Percentiles rank a stretch among this genome's conserved stretches.
Evolutionary conservation across 2,888 invertebrate genomes (phyloP).

Genomic region (Lagria hirta): DNA sequence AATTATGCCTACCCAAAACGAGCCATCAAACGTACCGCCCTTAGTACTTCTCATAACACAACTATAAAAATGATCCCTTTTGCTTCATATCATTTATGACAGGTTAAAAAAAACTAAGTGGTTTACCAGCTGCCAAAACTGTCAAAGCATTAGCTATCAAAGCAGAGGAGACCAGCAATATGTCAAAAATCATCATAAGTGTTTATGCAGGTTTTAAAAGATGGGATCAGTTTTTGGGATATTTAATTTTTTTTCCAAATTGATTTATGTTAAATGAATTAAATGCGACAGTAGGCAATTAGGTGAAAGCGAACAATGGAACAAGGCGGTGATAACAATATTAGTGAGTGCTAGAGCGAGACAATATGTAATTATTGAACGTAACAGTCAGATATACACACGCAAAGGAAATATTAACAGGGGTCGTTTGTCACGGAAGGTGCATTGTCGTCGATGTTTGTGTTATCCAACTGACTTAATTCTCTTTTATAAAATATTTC

Average conservation of each 20-base stretch:
- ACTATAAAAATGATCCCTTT: too few relatives aligned
- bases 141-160: slow-evolving; percentile 23
- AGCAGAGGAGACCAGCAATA: slow-evolving; percentile 7
- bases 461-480: slow-evolving; percentile 33
- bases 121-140: slow-evolving; percentile 21
- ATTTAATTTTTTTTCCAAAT: too few relatives aligned
- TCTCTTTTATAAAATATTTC: slow-evolving; percentile 33
- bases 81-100: too few relatives aligned
- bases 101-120: slow-evolving; percentile 2
- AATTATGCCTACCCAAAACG: slow-evolving; percentile 22
- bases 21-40: slow-evolving; percentile 24
- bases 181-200: slow-evolving; percentile 12
- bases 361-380: slow-evolving; percentile 45
- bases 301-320: slow-evolving; percentile 32
- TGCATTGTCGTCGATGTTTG: slow-evolving; percentile 29
- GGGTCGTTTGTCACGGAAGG: slow-evolving; percentile 44
- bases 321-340: slow-evolving; percentile 43
- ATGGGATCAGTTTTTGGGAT: too few relatives aligned
- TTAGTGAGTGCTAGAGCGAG: slow-evolving; percentile 46
- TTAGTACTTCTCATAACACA: slow-evolving; percentile 5
- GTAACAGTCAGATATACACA: slow-evolving; percentile 41
- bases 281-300: slow-evolving; percentile 28
- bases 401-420: slow-evolving; percentile 47
- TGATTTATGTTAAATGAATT: slow-evolving; percentile 29
- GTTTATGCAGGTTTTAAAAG: slow-evolving; percentile 11